Evolutionary conservation across 2,888 invertebrate species (phyloP).

Genomic region (Drosophila stalkeri): DNA sequence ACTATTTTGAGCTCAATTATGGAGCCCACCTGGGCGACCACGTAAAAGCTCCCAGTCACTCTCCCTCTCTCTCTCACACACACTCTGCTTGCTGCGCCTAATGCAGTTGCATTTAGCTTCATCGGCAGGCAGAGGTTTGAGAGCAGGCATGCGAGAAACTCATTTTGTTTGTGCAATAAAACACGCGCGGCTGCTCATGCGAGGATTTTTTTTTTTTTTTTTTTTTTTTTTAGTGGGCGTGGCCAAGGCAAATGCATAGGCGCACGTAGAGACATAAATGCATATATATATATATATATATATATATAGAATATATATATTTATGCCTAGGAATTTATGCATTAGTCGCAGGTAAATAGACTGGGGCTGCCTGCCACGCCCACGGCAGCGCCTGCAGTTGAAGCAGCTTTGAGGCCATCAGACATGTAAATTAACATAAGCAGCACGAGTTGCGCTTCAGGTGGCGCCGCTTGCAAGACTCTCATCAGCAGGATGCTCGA

Average conservation of each 20-base stretch:
- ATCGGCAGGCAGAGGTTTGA: slow-evolving; percentile 21
- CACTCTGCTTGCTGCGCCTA: slow-evolving; percentile 6
- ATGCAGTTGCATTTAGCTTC: slow-evolving; percentile 63
- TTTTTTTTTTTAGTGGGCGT: slow-evolving; percentile 15
- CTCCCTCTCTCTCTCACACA: background rate
- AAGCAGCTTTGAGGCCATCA: slow-evolving; percentile 55
- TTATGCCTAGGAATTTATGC: slow-evolving; percentile 63
- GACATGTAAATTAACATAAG: slow-evolving; percentile 76
- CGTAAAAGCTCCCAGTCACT: background rate
- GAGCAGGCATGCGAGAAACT: slow-evolving; percentile 77
- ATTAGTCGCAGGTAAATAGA: slow-evolving; percentile 51
- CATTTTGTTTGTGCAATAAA: slow-evolving; percentile 74
- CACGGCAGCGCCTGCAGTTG: slow-evolving; percentile 14
- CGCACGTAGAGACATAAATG: slow-evolving; percentile 55
- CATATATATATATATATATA: slow-evolving; percentile 23
- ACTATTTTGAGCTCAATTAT: slow-evolving; percentile 76
- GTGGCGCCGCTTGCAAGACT: slow-evolving; percentile 53
- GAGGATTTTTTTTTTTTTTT: slow-evolving; percentile 9
- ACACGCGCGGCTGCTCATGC: slow-evolving; percentile 73
- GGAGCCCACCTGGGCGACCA: slow-evolving; percentile 25
- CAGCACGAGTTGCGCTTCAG: slow-evolving; percentile 55
- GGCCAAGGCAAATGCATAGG: slow-evolving; percentile 56
- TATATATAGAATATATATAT: background rate
- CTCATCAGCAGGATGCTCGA: slow-evolving; percentile 34
- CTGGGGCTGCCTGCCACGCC: slow-evolving; percentile 18